Evolutionary conservation across 23 tunicate species (phyloP), one percentile per base, ranked within the genome.

Genomic region (Diplosoma virens): DNA sequence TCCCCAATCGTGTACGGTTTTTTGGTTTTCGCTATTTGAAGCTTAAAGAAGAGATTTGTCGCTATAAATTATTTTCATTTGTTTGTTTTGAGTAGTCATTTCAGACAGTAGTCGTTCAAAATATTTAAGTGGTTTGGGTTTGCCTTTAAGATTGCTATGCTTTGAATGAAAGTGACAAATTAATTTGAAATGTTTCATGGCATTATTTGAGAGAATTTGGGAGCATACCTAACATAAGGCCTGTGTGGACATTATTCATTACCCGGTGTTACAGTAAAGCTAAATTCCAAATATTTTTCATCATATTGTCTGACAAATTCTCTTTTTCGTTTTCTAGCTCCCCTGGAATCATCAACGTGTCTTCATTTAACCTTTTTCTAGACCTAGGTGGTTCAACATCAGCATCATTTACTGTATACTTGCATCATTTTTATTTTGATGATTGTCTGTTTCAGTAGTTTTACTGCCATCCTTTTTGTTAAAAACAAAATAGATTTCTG

Each of bases 211-310:
- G n/a, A n/a, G n/a, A n/a, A n/a, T n/a, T n/a, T n/a, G n/a, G n/a
- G n/a, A n/a, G n/a, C n/a, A n/a, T n/a, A n/a, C n/a, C n/a, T n/a
- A n/a, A n/a, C n/a, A n/a, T n/a, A n/a, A n/a, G 17, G 17, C 52
- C 73, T 32, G 41, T 37, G 82, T 41, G 73, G 82, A 41, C 63
- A 64, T 61, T 78, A 41, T 78, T 61, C 73, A 36, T 59, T 78
- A 37, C 82, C 41, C 25, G 82, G 82, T 63, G 82, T 73, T 25
- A 78, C 54, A 63, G 82, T 78, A 46, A 33, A 78, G 37, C 82
- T 73, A 37, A 59, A 26, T 37, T n/a, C n/a, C n/a, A n/a, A n/a
- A n/a, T n/a, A n/a, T n/a, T n/a, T n/a, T n/a, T n/a, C n/a, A n/a
- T n/a, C n/a, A n/a, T n/a, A n/a, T n/a, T n/a, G n/a, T n/a, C n/a